A percentile compares a stretch with the other conserved stretches of the same genome.
phyloP scores from a whole-genome alignment of 2,113 vertebrate genomes.

The Platycercus adscitus region DNA sequence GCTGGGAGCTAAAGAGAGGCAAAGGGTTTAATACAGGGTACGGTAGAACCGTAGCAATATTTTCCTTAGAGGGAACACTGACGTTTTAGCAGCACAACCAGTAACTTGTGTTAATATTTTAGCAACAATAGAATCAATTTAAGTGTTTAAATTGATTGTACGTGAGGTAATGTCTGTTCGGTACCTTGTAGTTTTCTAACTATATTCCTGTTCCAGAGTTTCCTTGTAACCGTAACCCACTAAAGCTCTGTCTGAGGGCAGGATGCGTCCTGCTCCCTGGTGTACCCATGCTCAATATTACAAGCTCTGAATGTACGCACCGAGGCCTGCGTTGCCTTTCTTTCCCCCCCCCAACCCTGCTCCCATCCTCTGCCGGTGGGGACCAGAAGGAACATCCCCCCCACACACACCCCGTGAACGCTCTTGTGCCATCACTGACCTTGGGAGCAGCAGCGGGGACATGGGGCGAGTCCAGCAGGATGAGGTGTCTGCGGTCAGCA shows the following conservation, averaged over 20 bases:
- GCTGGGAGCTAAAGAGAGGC: background rate
- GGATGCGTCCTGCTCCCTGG: constrained; percentile 33
- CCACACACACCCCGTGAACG: background rate
- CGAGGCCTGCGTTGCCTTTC: constrained; percentile 55
- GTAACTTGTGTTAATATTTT: constrained; percentile 71
- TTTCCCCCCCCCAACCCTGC: background rate
- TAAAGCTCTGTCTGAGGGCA: constrained; percentile 45
- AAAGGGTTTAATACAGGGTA: constrained; percentile 45
- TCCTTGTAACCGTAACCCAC: constrained; percentile 52
- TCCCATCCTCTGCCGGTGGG: background rate
- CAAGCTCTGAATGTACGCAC: constrained; percentile 62
- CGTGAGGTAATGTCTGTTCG: constrained; percentile 70
- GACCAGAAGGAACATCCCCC: background rate
- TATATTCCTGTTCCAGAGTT: constrained; percentile 61
- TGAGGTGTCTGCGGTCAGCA: background rate
- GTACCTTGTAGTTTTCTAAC: constrained; percentile 73
- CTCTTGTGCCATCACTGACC: background rate
- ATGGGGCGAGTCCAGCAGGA: rapidly evolving
- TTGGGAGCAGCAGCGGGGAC: background rate
- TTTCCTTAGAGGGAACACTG: constrained; percentile 80
- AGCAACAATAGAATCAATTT: constrained; percentile 69
- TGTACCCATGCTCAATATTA: constrained; percentile 45
- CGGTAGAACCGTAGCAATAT: constrained; percentile 65
- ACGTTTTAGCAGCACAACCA: constrained; percentile 69
- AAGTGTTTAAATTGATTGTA: constrained; percentile 75